phyloP scores from a whole-genome alignment of 2,888 invertebrate species.

The Linnaemya vulpina region DNA sequence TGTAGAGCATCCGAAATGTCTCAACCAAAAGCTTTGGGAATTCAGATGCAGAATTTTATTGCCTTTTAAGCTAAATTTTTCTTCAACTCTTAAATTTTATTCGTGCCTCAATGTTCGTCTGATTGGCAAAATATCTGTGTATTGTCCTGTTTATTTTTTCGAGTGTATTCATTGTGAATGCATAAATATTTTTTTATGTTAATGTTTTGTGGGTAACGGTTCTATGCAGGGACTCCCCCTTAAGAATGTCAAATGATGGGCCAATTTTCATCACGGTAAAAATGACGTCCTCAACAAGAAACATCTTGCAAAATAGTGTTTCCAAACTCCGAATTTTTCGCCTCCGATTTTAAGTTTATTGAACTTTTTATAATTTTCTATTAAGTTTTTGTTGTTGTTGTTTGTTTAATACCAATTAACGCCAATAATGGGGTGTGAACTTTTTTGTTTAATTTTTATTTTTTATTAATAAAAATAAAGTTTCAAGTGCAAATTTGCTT shows the following conservation, averaged over 20 bases:
- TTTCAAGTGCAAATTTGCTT: conserved; percentile 47
- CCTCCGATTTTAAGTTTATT: conserved; percentile 38
- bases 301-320: no score
- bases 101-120: no score
- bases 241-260: background rate
- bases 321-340: no score
- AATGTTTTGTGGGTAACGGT: conserved; percentile 7
- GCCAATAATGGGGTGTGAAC: conserved; percentile 25
- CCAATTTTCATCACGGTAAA: background rate
- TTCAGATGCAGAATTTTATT: no score
- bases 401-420: conserved; percentile 7
- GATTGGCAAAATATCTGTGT: no score
- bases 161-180: conserved; percentile 12
- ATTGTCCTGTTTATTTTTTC: no score
- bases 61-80: no score
- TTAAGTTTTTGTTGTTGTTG: background rate
- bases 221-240: conserved; percentile 2
- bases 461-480: conserved; percentile 16
- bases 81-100: no score
- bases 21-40: no score
- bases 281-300: no score
- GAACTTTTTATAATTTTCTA: conserved; percentile 30
- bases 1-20: no score
- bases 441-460: no score
- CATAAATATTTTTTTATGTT: background rate